These are phyloP conservation scores for Rhabditoides inermis DNA, from an alignment of 2,888 invertebrate species.

Conservation along the genomic window DNA sequence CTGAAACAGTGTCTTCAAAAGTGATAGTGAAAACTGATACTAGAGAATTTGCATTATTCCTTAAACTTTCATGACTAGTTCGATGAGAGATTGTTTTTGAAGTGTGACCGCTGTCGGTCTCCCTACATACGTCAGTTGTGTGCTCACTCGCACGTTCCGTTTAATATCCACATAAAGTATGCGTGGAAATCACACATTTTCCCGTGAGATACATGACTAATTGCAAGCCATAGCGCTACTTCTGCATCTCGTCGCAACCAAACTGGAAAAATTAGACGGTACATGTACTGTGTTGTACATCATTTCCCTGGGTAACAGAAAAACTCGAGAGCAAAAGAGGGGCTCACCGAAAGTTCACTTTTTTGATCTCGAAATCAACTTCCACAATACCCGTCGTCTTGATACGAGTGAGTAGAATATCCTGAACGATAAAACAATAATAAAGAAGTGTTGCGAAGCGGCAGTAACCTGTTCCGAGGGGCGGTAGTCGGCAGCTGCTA, in stretches of 20 bases:
- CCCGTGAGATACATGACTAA: too few relatives aligned
- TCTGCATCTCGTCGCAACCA: not conserved
- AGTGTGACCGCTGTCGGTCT: too few relatives aligned
- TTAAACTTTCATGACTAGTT: not conserved
- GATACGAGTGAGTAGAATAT: constrained; percentile 45
- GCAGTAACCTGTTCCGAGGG: constrained; percentile 40
- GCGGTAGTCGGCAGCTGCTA: constrained; percentile 29
- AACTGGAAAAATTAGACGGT: constrained; percentile 7
- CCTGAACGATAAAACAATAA: too few relatives aligned
- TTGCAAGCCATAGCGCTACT: not conserved
- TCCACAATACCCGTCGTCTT: constrained; percentile 39
- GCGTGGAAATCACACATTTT: too few relatives aligned
- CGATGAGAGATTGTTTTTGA: not conserved
- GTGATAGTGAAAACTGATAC: not conserved
- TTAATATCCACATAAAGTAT: too few relatives aligned
- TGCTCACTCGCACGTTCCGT: too few relatives aligned
- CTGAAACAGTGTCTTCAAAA: constrained; percentile 31
- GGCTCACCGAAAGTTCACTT: constrained; percentile 25
- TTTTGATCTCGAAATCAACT: constrained; percentile 28
- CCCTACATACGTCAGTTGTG: too few relatives aligned
- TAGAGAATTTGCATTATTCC: not conserved
- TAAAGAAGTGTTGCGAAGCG: too few relatives aligned
- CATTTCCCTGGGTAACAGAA: too few relatives aligned
- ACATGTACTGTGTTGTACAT: constrained; percentile 5
- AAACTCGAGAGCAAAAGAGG: too few relatives aligned